A percentile compares a stretch with the other conserved stretches of the same genome.
Conservation (phyloP, 1,140 invertebrate species). For the Papilio polyxenes region DNA sequence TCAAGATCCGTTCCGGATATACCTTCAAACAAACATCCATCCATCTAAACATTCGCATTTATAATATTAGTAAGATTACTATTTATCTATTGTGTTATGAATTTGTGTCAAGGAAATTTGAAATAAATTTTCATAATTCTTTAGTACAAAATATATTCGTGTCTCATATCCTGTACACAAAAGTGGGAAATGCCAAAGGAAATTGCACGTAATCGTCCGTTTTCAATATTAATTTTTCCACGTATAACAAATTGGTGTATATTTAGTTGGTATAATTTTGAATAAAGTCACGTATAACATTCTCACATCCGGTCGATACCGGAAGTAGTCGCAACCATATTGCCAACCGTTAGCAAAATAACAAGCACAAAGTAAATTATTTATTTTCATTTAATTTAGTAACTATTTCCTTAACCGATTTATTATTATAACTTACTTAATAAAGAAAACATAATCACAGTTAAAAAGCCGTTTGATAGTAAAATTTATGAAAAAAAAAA, state of each 20-base stretch:
- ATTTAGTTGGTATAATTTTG: constrained; percentile 42
- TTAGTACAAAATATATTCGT: background rate
- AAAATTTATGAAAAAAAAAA: background rate
- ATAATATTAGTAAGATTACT: background rate
- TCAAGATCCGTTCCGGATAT: no score
- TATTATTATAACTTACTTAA: background rate
- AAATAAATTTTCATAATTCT: background rate
- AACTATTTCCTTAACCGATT: background rate
- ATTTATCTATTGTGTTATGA: background rate
- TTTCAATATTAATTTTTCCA: background rate
- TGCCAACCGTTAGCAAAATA: constrained; percentile 20
- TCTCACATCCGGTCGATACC: constrained; percentile 16
- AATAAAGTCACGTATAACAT: constrained; percentile 43
- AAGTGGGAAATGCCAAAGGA: background rate
- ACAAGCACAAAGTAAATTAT: constrained; percentile 8
- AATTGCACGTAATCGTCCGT: constrained; percentile 8
- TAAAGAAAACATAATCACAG: background rate
- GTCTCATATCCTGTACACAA: background rate
- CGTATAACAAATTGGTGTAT: constrained; percentile 28
- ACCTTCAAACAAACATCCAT: no score
- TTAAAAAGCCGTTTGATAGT: background rate
- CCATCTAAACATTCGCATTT: no score
- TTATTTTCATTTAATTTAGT: background rate
- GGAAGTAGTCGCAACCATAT: background rate
- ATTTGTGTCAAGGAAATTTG: background rate